Evolutionary conservation across 2,888 invertebrate species (phyloP).

Genomic region (Ectropis crepuscularia): DNA sequence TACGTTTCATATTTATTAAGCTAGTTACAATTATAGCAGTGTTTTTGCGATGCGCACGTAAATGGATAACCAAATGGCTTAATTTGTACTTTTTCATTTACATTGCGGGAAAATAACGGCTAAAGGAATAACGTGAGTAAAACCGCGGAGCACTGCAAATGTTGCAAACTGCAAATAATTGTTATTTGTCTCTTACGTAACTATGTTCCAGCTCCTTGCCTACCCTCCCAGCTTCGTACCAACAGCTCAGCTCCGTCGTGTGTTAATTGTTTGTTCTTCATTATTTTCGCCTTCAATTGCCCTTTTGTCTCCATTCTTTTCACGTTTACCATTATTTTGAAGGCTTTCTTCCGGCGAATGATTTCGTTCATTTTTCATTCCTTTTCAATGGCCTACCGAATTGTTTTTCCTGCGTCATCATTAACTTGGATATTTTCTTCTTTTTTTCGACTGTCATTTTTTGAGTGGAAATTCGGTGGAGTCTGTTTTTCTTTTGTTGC

Average conservation of each 20-base stretch:
- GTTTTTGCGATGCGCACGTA: no score
- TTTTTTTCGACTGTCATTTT: slow-evolving; percentile 34
- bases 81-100: no score
- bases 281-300: slow-evolving; percentile 84
- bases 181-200: slow-evolving; percentile 19
- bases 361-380: slow-evolving; percentile 77
- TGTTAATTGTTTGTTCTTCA: slow-evolving; percentile 84
- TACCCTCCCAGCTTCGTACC: slow-evolving; percentile 36
- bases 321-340: slow-evolving; percentile 73
- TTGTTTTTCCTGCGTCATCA: slow-evolving; percentile 77
- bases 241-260: slow-evolving; percentile 58
- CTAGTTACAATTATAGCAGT: no score
- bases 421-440: slow-evolving; percentile 65
- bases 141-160: no score
- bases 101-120: no score
- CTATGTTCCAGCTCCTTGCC: slow-evolving; percentile 38
- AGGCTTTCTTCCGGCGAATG: slow-evolving; percentile 74
- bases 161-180: no score
- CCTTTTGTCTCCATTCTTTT: slow-evolving; percentile 80
- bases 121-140: no score
- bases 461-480: slow-evolving; percentile 30
- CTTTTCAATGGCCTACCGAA: slow-evolving; percentile 71
- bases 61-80: no score
- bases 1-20: no score
- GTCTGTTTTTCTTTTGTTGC: slow-evolving; percentile 35